Evolutionary conservation across 2,113 vertebrate species (phyloP).

Genomic region (Gopherus evgoodei): DNA sequence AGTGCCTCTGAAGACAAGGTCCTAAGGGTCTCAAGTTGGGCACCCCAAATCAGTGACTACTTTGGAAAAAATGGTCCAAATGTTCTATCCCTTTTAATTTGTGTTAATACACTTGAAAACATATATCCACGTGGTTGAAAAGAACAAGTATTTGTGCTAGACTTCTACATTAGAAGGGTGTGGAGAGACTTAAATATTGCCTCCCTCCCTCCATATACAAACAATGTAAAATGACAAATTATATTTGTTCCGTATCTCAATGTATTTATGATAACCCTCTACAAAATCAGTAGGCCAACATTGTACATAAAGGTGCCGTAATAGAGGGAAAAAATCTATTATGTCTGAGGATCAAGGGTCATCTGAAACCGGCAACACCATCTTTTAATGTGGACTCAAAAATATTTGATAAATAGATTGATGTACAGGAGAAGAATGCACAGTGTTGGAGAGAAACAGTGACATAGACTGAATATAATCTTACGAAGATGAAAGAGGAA

Average conservation of each 20-base stretch:
- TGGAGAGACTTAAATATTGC: neutral
- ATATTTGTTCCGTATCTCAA: rapidly evolving
- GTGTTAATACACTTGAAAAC: neutral
- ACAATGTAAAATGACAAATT: neutral
- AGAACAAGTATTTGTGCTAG: neutral
- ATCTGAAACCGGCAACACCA: neutral
- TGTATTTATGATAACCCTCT: neutral
- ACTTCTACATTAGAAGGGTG: neutral
- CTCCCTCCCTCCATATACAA: neutral
- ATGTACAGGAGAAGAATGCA: neutral
- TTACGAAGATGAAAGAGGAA: neutral
- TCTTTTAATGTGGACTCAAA: neutral
- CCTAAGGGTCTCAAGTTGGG: neutral
- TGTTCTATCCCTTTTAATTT: neutral
- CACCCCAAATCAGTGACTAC: neutral
- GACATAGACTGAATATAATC: neutral
- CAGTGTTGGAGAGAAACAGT: neutral
- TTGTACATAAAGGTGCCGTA: neutral
- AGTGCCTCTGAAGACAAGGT: neutral
- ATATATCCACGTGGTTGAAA: neutral
- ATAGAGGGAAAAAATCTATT: neutral
- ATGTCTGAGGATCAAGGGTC: neutral
- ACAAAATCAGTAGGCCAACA: neutral
- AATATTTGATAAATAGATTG: neutral
- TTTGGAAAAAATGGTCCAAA: neutral